phyloP scores from a whole-genome alignment of 2,797 vertebrate species.

The Crax fasciolata region DNA sequence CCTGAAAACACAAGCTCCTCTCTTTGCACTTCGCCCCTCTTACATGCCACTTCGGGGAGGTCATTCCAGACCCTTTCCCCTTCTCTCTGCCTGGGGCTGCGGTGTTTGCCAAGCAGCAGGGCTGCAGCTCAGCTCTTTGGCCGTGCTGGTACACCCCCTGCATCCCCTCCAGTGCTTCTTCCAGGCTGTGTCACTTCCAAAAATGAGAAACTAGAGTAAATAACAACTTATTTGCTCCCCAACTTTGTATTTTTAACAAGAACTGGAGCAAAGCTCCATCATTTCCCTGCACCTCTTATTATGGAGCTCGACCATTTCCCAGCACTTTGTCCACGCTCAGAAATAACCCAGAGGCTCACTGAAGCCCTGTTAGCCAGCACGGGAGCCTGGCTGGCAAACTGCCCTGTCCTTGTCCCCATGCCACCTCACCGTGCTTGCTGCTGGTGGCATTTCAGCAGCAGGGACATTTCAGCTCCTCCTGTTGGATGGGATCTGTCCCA shows the following conservation, averaged over 20 bases:
- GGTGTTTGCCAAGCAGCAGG: not conserved
- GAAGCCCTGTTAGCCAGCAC: accelerated
- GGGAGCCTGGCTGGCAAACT: not conserved
- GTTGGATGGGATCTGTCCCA: not conserved
- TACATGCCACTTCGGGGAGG: too few relatives aligned
- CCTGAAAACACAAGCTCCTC: too few relatives aligned
- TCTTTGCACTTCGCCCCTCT: too few relatives aligned
- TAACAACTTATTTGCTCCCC: not conserved
- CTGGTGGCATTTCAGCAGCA: not conserved
- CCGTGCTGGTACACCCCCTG: not conserved
- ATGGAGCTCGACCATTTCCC: not conserved
- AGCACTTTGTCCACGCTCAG: not conserved
- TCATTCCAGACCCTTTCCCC: too few relatives aligned
- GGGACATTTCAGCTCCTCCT: not conserved
- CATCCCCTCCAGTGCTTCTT: not conserved
- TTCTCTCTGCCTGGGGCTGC: not conserved
- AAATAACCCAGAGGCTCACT: not conserved
- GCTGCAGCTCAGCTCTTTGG: not conserved
- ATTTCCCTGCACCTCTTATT: not conserved
- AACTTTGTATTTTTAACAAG: not conserved
- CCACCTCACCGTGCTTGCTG: not conserved
- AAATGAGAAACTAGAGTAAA: not conserved
- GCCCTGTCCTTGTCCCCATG: not conserved
- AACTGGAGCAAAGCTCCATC: not conserved
- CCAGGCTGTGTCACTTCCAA: not conserved